Evolutionary conservation across 2,797 vertebrate species (phyloP).

Genomic region (Trachurus trachurus): DNA sequence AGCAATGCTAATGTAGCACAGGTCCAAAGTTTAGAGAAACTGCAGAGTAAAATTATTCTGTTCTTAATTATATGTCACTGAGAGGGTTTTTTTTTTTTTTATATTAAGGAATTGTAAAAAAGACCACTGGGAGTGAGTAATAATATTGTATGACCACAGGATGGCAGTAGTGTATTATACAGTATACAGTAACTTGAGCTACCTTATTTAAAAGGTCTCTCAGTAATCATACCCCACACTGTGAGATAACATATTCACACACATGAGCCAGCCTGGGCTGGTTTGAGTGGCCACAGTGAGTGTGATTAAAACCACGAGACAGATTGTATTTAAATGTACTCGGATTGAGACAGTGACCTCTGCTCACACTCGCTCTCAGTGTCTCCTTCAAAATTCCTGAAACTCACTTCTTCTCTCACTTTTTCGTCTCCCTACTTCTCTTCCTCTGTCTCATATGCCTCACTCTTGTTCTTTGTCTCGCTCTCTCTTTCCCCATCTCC

Average conservation of each 20-base stretch:
- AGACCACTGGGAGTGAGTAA: background rate
- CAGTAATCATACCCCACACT: slow-evolving; percentile 35
- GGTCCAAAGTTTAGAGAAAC: background rate
- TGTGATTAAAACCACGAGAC: slow-evolving; percentile 41
- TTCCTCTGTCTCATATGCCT: background rate
- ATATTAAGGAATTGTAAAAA: too few species aligned
- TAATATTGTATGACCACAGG: slow-evolving; percentile 44
- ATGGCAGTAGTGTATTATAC: slow-evolving; percentile 62
- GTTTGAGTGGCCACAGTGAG: slow-evolving; percentile 40
- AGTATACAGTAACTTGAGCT: background rate
- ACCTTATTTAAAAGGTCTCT: background rate
- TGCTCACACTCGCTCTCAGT: background rate
- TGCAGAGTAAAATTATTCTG: background rate
- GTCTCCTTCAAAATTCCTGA: slow-evolving; percentile 4
- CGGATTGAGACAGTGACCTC: slow-evolving; percentile 37
- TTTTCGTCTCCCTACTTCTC: background rate
- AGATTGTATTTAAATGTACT: slow-evolving; percentile 60
- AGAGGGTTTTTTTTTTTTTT: background rate
- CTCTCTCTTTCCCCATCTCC: background rate
- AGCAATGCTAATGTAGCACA: background rate
- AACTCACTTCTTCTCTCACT: slow-evolving; percentile 3
- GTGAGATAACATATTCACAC: slow-evolving; percentile 57
- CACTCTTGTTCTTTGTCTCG: background rate
- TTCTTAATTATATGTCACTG: background rate
- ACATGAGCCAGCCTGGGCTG: slow-evolving; percentile 32